Base-by-base conservation (phyloP, 1,140 invertebrate species). In the Temnothorax nylanderi region DNA sequence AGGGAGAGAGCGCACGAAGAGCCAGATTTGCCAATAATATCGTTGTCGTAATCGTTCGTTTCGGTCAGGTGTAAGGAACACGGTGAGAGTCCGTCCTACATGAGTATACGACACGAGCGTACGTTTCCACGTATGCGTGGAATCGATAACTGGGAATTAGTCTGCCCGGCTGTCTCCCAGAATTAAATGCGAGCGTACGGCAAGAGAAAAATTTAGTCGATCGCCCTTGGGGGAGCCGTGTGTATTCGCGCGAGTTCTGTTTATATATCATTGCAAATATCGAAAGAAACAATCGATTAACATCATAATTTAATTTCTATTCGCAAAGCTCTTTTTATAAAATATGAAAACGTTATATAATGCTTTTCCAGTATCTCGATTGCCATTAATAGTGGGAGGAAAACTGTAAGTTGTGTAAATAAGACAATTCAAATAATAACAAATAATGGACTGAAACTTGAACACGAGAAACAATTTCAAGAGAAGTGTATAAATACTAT, bases 131-230 rank as follows among this genome's bases (percentile, higher is more conserved):
- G 90, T 91, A 91, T 91, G 88, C 90, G 90, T 91, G 78, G 71
- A 93, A 93, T 93, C 93, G 92, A 93, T 93, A 93, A 91, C 91
- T 88, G 90, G 88, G 91, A 93, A 93, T 93, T 92, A 93, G 92
- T 93, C 90, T 92, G 92, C 92, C 89, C 90, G 91, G 91, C 91
- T 92, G 89, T 92, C 91, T 93, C 89, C 87, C 89, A 88, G 88
- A 90, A 87, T 87, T 90, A 86, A 78, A 87, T 90, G 69, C 87
- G 75, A 88, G 41, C 60, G 62, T 65, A 44, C 54, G 69, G n/a
- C 13, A 44, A 21, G 41, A 84, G 54, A 84, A 84, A 84, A 84
- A 74, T 84, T 84, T 47, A 60, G 56, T 74, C 80, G 80, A 84
- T 47, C 54, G n/a, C 32, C 69, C 44, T 62, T 75, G 26, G 54